Percentiles rank a stretch among this genome's conserved stretches.
Evolutionary conservation across 1,140 invertebrate species (phyloP).

Genomic region (Leptopilina clavipes): DNA sequence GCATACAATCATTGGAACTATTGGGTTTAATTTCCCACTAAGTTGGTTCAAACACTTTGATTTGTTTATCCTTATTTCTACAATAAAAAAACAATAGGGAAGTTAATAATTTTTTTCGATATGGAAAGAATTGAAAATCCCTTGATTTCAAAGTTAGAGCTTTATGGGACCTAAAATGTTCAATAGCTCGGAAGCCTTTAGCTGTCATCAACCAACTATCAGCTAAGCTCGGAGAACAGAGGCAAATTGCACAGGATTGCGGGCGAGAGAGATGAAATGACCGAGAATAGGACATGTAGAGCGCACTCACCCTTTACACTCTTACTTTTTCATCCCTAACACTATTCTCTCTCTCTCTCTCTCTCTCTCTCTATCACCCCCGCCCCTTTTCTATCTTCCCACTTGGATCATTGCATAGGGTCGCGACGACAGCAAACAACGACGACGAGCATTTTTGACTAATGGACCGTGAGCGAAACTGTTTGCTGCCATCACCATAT

Average conservation of each 20-base stretch:
- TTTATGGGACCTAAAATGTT: constrained; percentile 49
- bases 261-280: constrained; percentile 54
- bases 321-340: constrained; percentile 19
- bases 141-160: background rate
- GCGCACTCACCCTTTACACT: constrained; percentile 45
- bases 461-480: constrained; percentile 71
- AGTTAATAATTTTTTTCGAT: no score
- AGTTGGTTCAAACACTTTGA: no score
- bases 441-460: constrained; percentile 68
- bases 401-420: constrained; percentile 51
- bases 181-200: constrained; percentile 56
- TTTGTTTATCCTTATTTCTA: no score
- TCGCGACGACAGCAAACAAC: constrained; percentile 48
- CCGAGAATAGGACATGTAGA: constrained; percentile 59
- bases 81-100: no score
- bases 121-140: background rate
- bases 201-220: constrained; percentile 48
- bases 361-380: no score
- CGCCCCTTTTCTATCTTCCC: constrained; percentile 30
- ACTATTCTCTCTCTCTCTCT: constrained; percentile 7
- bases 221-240: constrained; percentile 55
- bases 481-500: constrained; percentile 66
- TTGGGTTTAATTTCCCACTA: no score
- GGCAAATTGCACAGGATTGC: constrained; percentile 64
- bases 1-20: no score